Evolutionary conservation across 1,140 invertebrate species (phyloP).

Genomic region (Dendrolimus kikuchii): DNA sequence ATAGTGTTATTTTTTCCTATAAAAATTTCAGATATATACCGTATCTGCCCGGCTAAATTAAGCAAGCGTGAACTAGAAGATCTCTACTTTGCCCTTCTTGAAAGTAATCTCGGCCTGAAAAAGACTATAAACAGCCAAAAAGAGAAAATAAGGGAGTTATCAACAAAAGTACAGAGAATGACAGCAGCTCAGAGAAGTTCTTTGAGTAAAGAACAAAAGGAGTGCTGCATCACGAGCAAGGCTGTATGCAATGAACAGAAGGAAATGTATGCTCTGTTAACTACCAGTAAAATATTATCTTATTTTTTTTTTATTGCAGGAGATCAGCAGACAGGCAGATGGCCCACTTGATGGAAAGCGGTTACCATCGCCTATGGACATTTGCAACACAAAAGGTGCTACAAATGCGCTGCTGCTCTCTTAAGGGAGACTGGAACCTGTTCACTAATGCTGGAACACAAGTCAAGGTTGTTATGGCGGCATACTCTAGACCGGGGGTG

Average conservation of each 20-base stretch:
- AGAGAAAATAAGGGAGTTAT: slow-evolving; percentile 42
- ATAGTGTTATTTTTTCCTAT: not conserved
- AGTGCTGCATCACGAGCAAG: slow-evolving; percentile 32
- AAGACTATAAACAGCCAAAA: slow-evolving; percentile 39
- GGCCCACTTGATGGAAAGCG: too few species aligned
- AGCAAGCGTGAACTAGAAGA: slow-evolving; percentile 51
- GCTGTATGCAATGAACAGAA: slow-evolving; percentile 44
- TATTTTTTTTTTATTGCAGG: too few species aligned
- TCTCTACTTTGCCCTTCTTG: slow-evolving; percentile 44
- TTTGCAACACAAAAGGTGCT: too few species aligned
- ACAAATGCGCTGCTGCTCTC: too few species aligned
- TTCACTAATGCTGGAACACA: too few species aligned
- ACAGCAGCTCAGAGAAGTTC: slow-evolving; percentile 21
- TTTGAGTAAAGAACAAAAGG: slow-evolving; percentile 23
- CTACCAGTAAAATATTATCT: not conserved
- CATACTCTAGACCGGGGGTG: too few species aligned
- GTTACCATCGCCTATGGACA: too few species aligned
- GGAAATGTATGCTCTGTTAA: slow-evolving; percentile 32
- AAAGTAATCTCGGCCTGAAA: slow-evolving; percentile 47
- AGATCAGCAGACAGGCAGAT: too few species aligned
- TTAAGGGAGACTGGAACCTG: too few species aligned
- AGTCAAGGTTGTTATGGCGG: too few species aligned
- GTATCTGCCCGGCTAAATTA: slow-evolving; percentile 43
- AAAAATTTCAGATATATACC: slow-evolving; percentile 28
- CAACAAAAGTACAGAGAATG: slow-evolving; percentile 44